Evolutionary conservation across 2,113 vertebrate genomes (phyloP).

Genomic region (Scalopus aquaticus): DNA sequence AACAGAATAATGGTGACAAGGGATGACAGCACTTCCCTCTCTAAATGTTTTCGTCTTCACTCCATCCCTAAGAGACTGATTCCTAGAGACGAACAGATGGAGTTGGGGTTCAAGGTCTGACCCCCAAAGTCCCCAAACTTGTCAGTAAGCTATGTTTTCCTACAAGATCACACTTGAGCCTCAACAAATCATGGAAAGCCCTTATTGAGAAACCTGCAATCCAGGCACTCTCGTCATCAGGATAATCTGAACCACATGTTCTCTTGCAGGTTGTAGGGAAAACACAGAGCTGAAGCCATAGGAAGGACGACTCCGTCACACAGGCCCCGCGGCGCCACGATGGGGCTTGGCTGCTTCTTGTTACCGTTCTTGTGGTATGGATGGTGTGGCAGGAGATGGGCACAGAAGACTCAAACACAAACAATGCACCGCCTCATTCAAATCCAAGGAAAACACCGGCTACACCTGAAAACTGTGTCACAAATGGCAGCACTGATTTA

Average conservation of each 20-base stretch:
- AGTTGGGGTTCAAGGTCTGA: not conserved
- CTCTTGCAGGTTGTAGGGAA: not conserved
- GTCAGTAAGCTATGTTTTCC: not conserved
- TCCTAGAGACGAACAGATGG: rapidly evolving
- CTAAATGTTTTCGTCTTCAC: not conserved
- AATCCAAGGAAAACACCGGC: not conserved
- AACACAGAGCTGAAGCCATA: not conserved
- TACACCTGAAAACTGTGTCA: not conserved
- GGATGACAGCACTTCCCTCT: not conserved
- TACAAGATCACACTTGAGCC: not conserved
- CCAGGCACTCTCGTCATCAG: rapidly evolving
- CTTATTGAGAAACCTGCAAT: not conserved
- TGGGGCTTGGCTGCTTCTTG: too few relatives aligned
- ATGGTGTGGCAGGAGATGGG: rapidly evolving
- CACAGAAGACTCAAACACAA: not conserved
- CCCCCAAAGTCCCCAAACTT: not conserved
- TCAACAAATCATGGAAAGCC: not conserved
- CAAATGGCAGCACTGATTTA: not conserved
- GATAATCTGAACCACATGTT: not conserved
- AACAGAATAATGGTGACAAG: not conserved
- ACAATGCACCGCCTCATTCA: not conserved
- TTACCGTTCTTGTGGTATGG: not conserved
- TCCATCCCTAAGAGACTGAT: not conserved
- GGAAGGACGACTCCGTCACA: not conserved
- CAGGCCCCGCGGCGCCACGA: not conserved